These are phyloP conservation scores for Macroramphosus scolopax DNA, from an alignment of 2,797 vertebrate genomes.

Conservation along the genomic window DNA sequence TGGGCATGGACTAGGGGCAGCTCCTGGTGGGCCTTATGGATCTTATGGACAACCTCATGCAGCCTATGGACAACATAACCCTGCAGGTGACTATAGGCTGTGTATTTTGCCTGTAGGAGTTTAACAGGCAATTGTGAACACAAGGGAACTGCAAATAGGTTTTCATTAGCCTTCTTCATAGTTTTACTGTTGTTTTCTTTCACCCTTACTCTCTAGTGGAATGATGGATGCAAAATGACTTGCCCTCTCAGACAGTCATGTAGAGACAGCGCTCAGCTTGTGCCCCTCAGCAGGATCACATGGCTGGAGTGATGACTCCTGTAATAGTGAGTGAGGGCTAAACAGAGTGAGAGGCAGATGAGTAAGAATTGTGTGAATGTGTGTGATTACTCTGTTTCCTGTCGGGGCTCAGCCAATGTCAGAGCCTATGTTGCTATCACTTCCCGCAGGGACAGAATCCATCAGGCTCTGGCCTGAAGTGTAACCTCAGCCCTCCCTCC, in stretches of 20 bases:
- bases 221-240: conserved; percentile 65
- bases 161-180: conserved; percentile 7
- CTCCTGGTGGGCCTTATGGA: conserved; percentile 73
- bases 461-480: conserved; percentile 57
- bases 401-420: conserved; percentile 45
- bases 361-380: conserved; percentile 26
- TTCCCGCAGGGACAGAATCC: conserved; percentile 57
- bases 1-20: conserved; percentile 46
- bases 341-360: conserved; percentile 50
- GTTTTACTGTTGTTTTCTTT: conserved; percentile 4
- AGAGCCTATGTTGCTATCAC: conserved; percentile 47
- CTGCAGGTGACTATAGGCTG: conserved; percentile 66
- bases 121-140: conserved; percentile 22
- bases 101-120: neutral
- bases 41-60: conserved; percentile 76
- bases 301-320: conserved; percentile 59
- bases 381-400: conserved; percentile 37
- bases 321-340: conserved; percentile 61
- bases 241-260: conserved; percentile 49
- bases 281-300: conserved; percentile 64
- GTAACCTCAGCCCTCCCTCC: conserved; percentile 37
- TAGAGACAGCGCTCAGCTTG: conserved; percentile 61
- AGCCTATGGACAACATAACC: conserved; percentile 74
- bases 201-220: conserved; percentile 22
- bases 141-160: conserved; percentile 22